Base-by-base conservation (phyloP, 2,888 invertebrate species). In the Drosophila atripex region DNA sequence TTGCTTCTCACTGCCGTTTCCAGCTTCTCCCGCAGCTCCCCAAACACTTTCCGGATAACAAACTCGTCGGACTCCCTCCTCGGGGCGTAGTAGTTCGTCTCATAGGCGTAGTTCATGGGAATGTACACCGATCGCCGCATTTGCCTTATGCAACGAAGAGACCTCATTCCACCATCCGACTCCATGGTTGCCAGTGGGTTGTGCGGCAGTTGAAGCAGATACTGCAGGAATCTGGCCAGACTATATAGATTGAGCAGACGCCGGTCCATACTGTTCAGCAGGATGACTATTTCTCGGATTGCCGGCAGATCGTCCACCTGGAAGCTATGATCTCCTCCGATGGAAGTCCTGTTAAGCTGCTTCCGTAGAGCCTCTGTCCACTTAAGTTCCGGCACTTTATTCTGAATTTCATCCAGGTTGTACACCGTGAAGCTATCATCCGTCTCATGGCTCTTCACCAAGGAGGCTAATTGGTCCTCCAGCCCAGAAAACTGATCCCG, bases 41-140 rank as follows among this genome's bases (percentile, higher is more conserved):
- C 57, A 3, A 90, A 90, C 3, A 89, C 76, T 0, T 60, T 57
- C 5, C 64, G 53, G 11, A 89, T 84, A 30, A 89, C 61, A 0
- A 25, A 61, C 30, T 89, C 88, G 38, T 88, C 89, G 1, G 66
- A 51, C 0, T 32, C 23, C 0, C 90, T 77, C 12, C 71, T 65
- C 1, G 12, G 9, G 1, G 53, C 32, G 23, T 89, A 89, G 57
- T 61, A 84, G 4, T 35, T 77, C 0, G 57, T 57, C 41, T 89
- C 90, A 41, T 89, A 89, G n/a, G 75, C 73, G 46, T 83, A 89
- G 30, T 85, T 89, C 90, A 89, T 87, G 28, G 78, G 53, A 35
- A 89, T 54, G 5, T 86, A 80, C 2, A 89, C 77, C 0, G 76
- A 76, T 32, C 88, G 84, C 0, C 89, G 79, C 89, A 90, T 89